These are phyloP conservation scores for Acrocephalus scirpaceus DNA, from an alignment of 2,797 vertebrate genomes.

Conservation along the genomic window DNA sequence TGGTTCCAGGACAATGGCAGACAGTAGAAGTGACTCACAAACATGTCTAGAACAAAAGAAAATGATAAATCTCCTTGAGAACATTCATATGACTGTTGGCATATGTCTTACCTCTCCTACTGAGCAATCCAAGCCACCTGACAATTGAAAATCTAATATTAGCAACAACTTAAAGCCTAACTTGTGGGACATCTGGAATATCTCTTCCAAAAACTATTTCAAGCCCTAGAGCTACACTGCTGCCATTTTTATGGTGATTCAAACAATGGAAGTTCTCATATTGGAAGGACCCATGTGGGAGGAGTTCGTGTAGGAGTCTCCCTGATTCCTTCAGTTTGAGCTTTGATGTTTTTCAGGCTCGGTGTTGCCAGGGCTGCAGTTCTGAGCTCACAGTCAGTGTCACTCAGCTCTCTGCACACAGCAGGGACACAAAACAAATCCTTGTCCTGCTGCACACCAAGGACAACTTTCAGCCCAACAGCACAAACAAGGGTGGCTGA, in stretches of 20 bases:
- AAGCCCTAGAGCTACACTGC: background rate
- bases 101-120: background rate
- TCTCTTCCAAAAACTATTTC: background rate
- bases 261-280: background rate
- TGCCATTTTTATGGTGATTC: background rate
- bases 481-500: too few relatives aligned
- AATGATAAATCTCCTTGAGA: background rate
- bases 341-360: too few relatives aligned
- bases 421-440: too few relatives aligned
- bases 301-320: background rate
- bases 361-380: too few relatives aligned
- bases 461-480: too few relatives aligned
- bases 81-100: background rate
- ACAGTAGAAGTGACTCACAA: background rate
- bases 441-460: too few relatives aligned
- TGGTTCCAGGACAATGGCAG: background rate
- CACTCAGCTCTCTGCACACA: too few relatives aligned
- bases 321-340: too few relatives aligned
- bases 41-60: background rate
- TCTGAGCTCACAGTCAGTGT: too few relatives aligned
- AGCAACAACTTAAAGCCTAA: background rate
- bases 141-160: background rate
- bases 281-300: background rate
- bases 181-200: background rate
- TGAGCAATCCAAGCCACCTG: background rate